Percentiles rank a stretch among this genome's conserved stretches.
phyloP scores from a whole-genome alignment of 2,888 invertebrate genomes.

The Sarcophaga variegata region DNA sequence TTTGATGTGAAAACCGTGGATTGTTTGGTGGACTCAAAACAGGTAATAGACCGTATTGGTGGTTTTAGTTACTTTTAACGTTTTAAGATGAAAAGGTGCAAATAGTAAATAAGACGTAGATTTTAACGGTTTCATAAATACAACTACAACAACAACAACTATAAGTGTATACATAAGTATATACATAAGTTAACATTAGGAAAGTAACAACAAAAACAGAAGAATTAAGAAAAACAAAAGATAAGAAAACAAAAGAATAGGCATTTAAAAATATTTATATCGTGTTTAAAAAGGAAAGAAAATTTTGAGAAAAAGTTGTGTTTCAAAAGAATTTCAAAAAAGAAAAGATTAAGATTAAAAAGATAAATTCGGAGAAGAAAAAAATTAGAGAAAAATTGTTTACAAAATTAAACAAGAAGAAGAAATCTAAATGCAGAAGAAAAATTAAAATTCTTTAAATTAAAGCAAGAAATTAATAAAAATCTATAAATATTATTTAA shows the following conservation, averaged over 20 bases:
- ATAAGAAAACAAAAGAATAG: constrained; percentile 49
- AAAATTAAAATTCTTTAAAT: no score
- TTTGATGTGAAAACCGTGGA: constrained; percentile 34
- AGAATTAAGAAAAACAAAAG: constrained; percentile 13
- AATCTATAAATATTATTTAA: no score
- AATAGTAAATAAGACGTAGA: constrained; percentile 59
- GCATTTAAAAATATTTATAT: constrained; percentile 14
- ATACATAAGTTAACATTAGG: constrained; percentile 7
- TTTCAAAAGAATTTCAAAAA: not conserved
- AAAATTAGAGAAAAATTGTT: no score
- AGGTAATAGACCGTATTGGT: constrained; percentile 58
- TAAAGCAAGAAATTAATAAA: no score
- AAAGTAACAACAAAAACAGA: constrained; percentile 55
- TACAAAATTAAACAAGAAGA: no score
- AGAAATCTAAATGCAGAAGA: no score
- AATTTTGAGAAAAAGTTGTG: constrained; percentile 6
- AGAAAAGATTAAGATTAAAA: no score
- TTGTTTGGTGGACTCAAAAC: constrained; percentile 56
- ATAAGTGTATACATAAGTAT: no score
- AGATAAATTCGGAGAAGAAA: no score
- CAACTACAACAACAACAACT: no score
- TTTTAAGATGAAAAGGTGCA: constrained; percentile 70
- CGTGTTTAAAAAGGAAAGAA: not conserved
- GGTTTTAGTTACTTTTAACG: constrained; percentile 67
- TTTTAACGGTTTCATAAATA: constrained; percentile 39